Conservation (phyloP, 2,888 invertebrate genomes). For the Synergus itoensis region DNA sequence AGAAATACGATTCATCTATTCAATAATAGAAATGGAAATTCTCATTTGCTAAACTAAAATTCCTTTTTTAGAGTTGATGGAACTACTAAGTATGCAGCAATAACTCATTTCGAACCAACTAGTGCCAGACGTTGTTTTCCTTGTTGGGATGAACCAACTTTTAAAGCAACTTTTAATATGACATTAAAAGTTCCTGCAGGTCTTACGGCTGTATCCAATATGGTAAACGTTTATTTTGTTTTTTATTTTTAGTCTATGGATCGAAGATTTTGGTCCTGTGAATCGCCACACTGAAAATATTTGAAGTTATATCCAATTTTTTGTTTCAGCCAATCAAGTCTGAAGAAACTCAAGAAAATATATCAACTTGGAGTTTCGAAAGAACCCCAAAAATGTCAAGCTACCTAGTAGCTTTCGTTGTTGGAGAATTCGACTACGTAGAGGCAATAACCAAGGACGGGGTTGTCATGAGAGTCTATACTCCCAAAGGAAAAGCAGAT, state of each 20-base stretch:
- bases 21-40: background rate
- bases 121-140: conserved; percentile 97
- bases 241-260: conserved; percentile 29
- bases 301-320: background rate
- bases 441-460: conserved; percentile 91
- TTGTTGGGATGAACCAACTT: conserved; percentile 98
- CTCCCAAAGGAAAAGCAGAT: conserved; percentile 93
- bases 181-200: conserved; percentile 90
- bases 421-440: conserved; percentile 96
- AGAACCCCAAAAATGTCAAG: conserved; percentile 41
- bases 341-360: conserved; percentile 55
- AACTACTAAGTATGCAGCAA: conserved; percentile 90
- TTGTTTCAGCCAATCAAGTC: conserved; percentile 72
- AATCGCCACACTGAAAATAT: background rate
- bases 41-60: background rate
- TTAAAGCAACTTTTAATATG: conserved; percentile 96
- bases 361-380: conserved; percentile 82
- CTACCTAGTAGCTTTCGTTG: conserved; percentile 83
- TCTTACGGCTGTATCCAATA: conserved; percentile 94
- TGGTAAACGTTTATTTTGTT: conserved; percentile 80
- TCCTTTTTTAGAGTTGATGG: conserved; percentile 81
- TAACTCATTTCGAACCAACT: conserved; percentile 95
- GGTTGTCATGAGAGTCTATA: conserved; percentile 89
- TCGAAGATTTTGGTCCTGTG: too few species aligned
- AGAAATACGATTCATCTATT: conserved; percentile 24